Conservation (phyloP, 2,888 invertebrate species). For the Meliscaeva auricollis region DNA sequence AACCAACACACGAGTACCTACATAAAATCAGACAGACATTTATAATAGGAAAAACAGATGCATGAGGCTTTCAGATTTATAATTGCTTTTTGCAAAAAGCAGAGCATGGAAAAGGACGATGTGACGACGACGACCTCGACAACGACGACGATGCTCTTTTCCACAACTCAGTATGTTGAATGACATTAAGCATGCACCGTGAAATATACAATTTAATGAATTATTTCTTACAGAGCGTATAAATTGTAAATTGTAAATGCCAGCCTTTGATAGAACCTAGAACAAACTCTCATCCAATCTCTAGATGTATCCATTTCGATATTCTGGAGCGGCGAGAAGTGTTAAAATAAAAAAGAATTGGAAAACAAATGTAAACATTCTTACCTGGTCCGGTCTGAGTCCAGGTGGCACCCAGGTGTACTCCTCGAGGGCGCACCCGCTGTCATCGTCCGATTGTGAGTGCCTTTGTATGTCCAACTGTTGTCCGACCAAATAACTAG, state of each 20-base stretch:
- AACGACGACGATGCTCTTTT: background rate
- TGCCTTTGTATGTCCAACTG: conserved; percentile 91
- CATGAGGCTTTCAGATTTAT: conserved; percentile 20
- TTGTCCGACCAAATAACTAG: conserved; percentile 82
- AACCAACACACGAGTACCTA: background rate
- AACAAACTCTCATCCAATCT: background rate
- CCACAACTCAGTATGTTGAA: conserved; percentile 13
- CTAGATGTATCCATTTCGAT: conserved; percentile 4
- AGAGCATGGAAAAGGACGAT: conserved; percentile 11
- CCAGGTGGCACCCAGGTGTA: conserved; percentile 99
- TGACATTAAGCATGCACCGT: conserved; percentile 59
- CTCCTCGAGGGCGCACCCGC: conserved; percentile 99
- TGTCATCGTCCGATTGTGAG: conserved; percentile 98
- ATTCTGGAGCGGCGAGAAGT: background rate
- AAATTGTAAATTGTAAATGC: conserved; percentile 37
- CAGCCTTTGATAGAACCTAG: conserved; percentile 7
- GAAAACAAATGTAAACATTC: conserved; percentile 74
- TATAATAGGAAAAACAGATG: conserved; percentile 4
- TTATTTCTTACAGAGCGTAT: conserved; percentile 42
- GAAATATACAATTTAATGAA: conserved; percentile 60
- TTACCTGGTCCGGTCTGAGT: conserved; percentile 97
- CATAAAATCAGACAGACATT: background rate
- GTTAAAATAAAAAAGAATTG: background rate
- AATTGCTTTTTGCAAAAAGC: conserved; percentile 27
- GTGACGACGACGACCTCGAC: background rate